A percentile compares a stretch with the other conserved stretches of the same genome.
phyloP scores from a whole-genome alignment of 2,888 invertebrate genomes.

The Erebia epiphron region DNA sequence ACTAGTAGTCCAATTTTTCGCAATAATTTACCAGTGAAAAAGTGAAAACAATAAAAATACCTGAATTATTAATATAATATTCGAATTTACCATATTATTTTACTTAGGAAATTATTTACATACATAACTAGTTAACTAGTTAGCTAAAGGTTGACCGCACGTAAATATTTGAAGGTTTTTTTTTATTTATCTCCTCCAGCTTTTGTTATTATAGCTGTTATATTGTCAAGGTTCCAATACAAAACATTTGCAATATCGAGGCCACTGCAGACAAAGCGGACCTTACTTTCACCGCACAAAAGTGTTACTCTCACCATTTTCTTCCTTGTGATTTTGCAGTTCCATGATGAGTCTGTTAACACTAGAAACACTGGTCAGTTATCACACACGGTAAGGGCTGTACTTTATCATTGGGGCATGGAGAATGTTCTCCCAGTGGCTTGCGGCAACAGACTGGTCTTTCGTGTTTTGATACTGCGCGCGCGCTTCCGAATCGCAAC shows the following conservation, averaged over 20 bases:
- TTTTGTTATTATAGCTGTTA: background rate
- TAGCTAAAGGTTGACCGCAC: background rate
- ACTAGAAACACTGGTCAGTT: slow-evolving; percentile 37
- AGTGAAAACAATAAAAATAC: too few species aligned
- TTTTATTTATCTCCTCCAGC: slow-evolving; percentile 21
- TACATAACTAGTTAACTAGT: too few species aligned
- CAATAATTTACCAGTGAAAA: too few species aligned
- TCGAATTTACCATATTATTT: too few species aligned
- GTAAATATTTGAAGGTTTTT: background rate
- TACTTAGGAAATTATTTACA: too few species aligned
- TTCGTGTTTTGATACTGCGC: slow-evolving; percentile 43
- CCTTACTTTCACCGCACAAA: slow-evolving; percentile 52
- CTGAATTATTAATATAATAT: too few species aligned
- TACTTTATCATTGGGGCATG: slow-evolving; percentile 32
- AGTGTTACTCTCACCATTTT: slow-evolving; percentile 49
- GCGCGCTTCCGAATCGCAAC: slow-evolving; percentile 42
- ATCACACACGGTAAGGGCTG: slow-evolving; percentile 37
- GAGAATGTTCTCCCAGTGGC: slow-evolving; percentile 41
- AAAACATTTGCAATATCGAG: slow-evolving; percentile 39
- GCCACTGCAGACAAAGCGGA: slow-evolving; percentile 34
- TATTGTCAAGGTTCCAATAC: slow-evolving; percentile 34
- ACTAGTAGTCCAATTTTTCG: too few species aligned
- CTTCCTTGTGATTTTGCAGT: slow-evolving; percentile 50
- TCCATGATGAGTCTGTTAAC: slow-evolving; percentile 51
- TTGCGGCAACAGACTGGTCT: slow-evolving; percentile 49